Evolutionary conservation across 2,888 invertebrate species (phyloP).

Genomic region (Pandemis corylana): DNA sequence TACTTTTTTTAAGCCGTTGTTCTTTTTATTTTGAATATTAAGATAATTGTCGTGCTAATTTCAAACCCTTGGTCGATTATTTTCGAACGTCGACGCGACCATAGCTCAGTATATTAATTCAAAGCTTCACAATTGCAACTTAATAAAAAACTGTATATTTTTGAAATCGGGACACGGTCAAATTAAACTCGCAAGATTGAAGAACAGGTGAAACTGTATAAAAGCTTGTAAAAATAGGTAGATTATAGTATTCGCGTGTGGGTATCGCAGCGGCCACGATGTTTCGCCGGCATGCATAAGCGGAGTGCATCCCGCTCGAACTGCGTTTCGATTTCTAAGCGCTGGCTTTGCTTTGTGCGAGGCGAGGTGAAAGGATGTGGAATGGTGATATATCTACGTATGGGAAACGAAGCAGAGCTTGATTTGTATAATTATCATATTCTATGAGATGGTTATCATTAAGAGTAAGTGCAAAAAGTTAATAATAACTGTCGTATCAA

Average conservation of each 20-base stretch:
- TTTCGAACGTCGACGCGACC: too few species aligned
- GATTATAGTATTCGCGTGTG: slow-evolving; percentile 42
- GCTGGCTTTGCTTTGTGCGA: slow-evolving; percentile 16
- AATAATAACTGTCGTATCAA: too few species aligned
- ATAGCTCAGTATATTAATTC: too few species aligned
- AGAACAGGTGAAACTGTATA: not conserved
- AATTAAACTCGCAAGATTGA: too few species aligned
- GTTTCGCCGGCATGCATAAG: slow-evolving; percentile 72
- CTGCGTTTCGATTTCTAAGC: slow-evolving; percentile 51
- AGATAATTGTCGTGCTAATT: too few species aligned
- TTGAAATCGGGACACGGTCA: too few species aligned
- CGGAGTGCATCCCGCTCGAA: slow-evolving; percentile 46
- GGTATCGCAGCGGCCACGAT: slow-evolving; percentile 66
- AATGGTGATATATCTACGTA: not conserved
- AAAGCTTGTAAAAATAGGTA: slow-evolving; percentile 5
- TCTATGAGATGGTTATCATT: not conserved
- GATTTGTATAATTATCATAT: not conserved
- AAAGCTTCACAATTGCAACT: too few species aligned
- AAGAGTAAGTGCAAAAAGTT: too few species aligned
- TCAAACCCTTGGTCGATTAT: too few species aligned
- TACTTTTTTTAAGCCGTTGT: too few species aligned
- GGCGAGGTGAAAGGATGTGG: not conserved
- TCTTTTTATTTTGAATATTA: too few species aligned
- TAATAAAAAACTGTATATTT: too few species aligned
- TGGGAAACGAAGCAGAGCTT: not conserved